A percentile compares a stretch with the other conserved stretches of the same genome.
phyloP scores from a whole-genome alignment of 1,140 invertebrate genomes.

The Plodia interpunctella region DNA sequence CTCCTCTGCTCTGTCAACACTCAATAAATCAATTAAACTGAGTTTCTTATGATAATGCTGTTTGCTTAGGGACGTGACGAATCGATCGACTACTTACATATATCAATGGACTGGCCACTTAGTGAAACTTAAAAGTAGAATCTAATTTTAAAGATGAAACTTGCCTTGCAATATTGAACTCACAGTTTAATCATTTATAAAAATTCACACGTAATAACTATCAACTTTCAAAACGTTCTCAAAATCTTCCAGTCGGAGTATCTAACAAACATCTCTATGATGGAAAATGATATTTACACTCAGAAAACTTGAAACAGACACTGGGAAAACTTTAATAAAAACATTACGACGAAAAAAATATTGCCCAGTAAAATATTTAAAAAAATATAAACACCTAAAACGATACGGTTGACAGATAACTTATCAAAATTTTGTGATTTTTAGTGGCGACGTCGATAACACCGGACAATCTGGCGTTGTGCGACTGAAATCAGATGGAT shows the following conservation, averaged over 20 bases:
- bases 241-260: too few relatives aligned
- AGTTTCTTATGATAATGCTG: slow-evolving; percentile 43
- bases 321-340: too few relatives aligned
- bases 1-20: slow-evolving; percentile 57
- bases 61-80: slow-evolving; percentile 24
- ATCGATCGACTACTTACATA: slow-evolving; percentile 4
- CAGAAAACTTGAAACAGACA: too few relatives aligned
- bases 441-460: background rate
- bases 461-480: background rate
- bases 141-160: background rate
- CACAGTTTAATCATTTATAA: too few relatives aligned
- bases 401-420: background rate
- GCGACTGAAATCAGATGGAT: background rate
- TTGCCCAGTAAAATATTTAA: background rate
- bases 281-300: too few relatives aligned
- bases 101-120: background rate
- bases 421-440: background rate
- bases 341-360: too few relatives aligned
- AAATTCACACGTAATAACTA: too few relatives aligned
- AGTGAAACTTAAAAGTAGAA: background rate
- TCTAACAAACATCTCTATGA: too few relatives aligned
- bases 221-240: too few relatives aligned
- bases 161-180: too few relatives aligned
- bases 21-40: slow-evolving; percentile 67
- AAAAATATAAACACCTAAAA: background rate